Evolutionary conservation across 2,797 vertebrate species (phyloP).

Genomic region (Chanos chanos): DNA sequence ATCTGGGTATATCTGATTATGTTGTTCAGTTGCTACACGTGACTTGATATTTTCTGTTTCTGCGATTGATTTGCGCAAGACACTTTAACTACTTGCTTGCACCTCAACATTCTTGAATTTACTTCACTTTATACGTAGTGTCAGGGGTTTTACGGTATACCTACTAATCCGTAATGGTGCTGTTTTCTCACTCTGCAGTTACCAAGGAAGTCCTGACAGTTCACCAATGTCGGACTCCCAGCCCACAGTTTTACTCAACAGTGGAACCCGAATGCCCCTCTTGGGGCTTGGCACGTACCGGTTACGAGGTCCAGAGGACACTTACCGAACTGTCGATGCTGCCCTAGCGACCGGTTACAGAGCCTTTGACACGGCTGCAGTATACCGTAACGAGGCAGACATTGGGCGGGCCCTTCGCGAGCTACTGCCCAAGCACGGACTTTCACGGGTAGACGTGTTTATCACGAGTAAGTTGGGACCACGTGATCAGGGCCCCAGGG

Average conservation of each 20-base stretch:
- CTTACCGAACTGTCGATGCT: constrained; percentile 64
- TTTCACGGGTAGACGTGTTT: constrained; percentile 71
- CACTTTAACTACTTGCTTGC: too few species aligned
- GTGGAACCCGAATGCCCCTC: constrained; percentile 71
- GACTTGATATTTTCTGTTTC: too few species aligned
- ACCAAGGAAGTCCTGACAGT: too few species aligned
- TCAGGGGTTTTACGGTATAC: too few species aligned
- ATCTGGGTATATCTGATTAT: too few species aligned
- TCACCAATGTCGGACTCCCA: constrained; percentile 36
- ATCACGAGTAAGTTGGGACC: constrained; percentile 78
- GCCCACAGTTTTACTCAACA: constrained; percentile 61
- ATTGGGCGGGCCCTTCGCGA: constrained; percentile 65
- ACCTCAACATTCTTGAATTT: too few species aligned
- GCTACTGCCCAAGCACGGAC: constrained; percentile 70
- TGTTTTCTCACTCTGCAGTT: too few species aligned
- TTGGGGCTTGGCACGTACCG: constrained; percentile 78
- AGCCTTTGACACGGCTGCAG: constrained; percentile 77
- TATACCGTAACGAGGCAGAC: constrained; percentile 74
- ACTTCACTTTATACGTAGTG: too few species aligned
- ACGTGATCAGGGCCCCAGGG: constrained; percentile 68
- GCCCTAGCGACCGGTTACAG: constrained; percentile 74
- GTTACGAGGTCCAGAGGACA: constrained; percentile 56
- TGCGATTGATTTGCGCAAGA: too few species aligned
- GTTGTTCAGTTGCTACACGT: too few species aligned
- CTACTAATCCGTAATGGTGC: too few species aligned